Base-by-base conservation (phyloP, 2,888 invertebrate species). In the Coremacera marginata region DNA sequence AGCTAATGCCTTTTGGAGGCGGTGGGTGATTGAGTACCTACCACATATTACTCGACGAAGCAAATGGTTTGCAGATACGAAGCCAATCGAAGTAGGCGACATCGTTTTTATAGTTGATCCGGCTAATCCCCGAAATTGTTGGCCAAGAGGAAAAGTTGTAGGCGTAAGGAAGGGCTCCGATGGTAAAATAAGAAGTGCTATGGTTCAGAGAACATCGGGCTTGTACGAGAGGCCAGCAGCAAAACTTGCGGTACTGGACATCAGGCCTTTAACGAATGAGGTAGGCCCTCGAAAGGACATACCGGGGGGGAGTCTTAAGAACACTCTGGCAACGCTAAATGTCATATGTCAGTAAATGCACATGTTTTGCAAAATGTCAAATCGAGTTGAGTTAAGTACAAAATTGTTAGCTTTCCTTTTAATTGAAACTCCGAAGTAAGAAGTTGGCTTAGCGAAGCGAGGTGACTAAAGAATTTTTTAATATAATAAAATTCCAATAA, bases 21-120 rank as follows among this genome's bases (percentile, higher is more conserved):
- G 75, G 8, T 80, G 80, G 79, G 49, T 77, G 0, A n/a, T n/a
- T 8, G 78, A 79, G 62, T 80, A 79, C 57, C 25, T 80, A 5
- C 79, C 79, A n/a, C 74, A 72, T 2, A 75, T 80, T 49, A 80
- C 79, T 5, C 72, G 76, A 1, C 72, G 80, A 1, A 63, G 68
- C 7, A 80, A 81, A 67, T 81, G 81, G 81, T 81, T 81, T 55
- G 71, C 68, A 49, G 63, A 71, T 4, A 31, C 31, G 31, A 31
- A 31, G 5, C 52, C 72, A 7, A 77, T 80, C 22, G 70, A 72
- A 37, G 65, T 76, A 5, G 70, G 75, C 11, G 77, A 79, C 25
- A n/a, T 81, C 19, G 80, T 79, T 5, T 74, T 72, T n/a, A 81
- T 81, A 22, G 78, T 74, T 5, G 79, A 80, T n/a, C 80, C 78